Conservation (phyloP, 2,113 vertebrate species). For the Alouatta palliata region DNA sequence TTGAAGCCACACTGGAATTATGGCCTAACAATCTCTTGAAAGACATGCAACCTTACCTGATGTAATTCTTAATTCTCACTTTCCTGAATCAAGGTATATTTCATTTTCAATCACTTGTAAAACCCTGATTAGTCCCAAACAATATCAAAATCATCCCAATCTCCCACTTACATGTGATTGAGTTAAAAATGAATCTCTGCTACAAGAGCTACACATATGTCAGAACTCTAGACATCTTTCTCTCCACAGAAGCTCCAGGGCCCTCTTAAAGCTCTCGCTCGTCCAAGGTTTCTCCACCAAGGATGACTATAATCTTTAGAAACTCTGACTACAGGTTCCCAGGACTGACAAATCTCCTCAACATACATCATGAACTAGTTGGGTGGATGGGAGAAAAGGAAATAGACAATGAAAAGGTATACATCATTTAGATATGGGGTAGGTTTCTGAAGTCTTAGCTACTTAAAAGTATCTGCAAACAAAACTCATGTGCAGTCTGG, state of each 20-base stretch:
- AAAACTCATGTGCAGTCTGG: background rate
- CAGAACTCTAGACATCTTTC: background rate
- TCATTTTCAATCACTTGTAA: background rate
- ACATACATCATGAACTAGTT: background rate
- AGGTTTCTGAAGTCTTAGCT: background rate
- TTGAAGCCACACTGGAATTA: background rate
- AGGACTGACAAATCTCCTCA: background rate
- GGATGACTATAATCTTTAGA: background rate
- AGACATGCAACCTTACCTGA: background rate
- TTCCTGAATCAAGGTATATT: conserved; percentile 18
- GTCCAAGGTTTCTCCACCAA: background rate
- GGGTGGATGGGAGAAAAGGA: background rate
- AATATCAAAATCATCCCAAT: background rate
- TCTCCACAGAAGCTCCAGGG: background rate
- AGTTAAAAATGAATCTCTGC: conserved; percentile 1
- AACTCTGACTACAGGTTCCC: background rate
- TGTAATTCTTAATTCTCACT: too few relatives aligned
- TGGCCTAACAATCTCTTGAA: background rate
- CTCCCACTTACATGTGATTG: background rate
- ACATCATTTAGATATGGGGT: background rate
- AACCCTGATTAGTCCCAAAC: background rate
- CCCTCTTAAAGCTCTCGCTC: background rate
- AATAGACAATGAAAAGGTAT: background rate
- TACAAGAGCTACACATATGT: background rate
- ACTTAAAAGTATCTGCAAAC: conserved; percentile 17